A percentile compares a stretch with the other conserved stretches of the same genome.
phyloP scores from a whole-genome alignment of 2,888 invertebrate genomes.

The Nomada ferruginata region DNA sequence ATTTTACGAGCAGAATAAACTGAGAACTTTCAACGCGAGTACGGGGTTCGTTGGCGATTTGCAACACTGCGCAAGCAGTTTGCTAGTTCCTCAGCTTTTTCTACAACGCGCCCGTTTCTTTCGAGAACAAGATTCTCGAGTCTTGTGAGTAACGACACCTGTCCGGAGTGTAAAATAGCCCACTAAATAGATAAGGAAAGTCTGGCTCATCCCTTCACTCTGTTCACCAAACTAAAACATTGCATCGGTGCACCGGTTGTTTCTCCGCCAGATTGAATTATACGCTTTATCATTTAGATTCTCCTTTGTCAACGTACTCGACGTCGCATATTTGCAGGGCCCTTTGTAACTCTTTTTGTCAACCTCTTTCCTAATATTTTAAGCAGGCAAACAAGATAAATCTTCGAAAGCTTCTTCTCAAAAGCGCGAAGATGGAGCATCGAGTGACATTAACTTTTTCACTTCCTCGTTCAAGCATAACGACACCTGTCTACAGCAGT shows the following conservation, averaged over 20 bases:
- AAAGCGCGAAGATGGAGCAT: not conserved
- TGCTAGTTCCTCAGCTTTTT: not conserved
- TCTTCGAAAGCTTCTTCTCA: not conserved
- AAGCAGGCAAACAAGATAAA: not conserved
- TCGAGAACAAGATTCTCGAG: conserved; percentile 29
- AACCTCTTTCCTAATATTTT: not conserved
- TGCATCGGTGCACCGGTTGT: not conserved
- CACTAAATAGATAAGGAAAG: conserved; percentile 31
- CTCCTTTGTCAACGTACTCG: not conserved
- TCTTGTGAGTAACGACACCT: conserved; percentile 64
- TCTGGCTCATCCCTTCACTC: conserved; percentile 7
- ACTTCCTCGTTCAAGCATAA: conserved; percentile 20
- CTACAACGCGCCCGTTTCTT: not conserved
- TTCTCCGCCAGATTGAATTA: conserved; percentile 10
- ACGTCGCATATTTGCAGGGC: not conserved
- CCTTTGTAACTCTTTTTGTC: not conserved
- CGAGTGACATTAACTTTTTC: too few species aligned
- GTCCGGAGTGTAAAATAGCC: conserved; percentile 51
- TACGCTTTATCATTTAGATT: not conserved
- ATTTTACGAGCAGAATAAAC: not conserved
- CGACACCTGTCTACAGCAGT: conserved; percentile 44
- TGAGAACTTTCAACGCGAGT: too few species aligned
- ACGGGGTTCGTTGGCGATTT: not conserved
- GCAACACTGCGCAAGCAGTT: conserved; percentile 1
- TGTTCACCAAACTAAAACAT: conserved; percentile 10